Base-by-base conservation (phyloP, 2,888 invertebrate genomes). In the Cephus pulcher region DNA sequence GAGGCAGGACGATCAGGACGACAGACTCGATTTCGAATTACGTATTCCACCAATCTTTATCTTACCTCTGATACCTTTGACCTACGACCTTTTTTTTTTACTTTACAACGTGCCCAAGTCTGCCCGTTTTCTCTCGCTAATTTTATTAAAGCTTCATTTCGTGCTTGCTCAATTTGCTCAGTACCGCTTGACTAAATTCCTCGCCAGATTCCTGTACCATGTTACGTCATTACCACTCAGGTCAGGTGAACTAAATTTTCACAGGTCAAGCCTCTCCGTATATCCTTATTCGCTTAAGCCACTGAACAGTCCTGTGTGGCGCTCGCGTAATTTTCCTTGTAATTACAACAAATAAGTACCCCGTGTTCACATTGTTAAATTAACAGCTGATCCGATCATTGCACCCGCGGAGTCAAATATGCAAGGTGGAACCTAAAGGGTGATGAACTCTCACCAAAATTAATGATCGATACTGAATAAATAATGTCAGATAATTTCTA, bases 311-410 rank as follows among this genome's bases (percentile, higher is more conserved):
- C 85, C 86, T 80, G 84, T 84, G 86, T 89, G 88, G 88, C 89
- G 88, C 88, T 88, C 84, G 88, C 86, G 88, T 89, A 89, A 89
- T 89, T 89, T 89, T 88, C 86, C 77, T 84, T 82, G 87, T 84
- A 87, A 89, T 87, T 85, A 86, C 83, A 80, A 81, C 81, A 84
- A 88, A 89, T 88, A 89, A 89, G 87, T 84, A 56, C 9, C 56
- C 0, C 2, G 23, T 23, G 56, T 56, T 56, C 9, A 56, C 56
- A 23, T 56, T 56, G 56, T 23, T 56, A 56, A 56, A 56, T 23
- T 56, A 15, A 56, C 56, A 1, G 56, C 0, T 56, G 56, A 23
- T 56, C 56, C 0, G 56, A 23, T 56, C 23, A 2, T 23, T 56
- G 9, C 23, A 23, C 23, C 2, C 56, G 56, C 23, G 56, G 9